A percentile compares a stretch with the other conserved stretches of the same genome.
phyloP scores from a whole-genome alignment of 2,888 invertebrate genomes.

The Apoderus coryli region DNA sequence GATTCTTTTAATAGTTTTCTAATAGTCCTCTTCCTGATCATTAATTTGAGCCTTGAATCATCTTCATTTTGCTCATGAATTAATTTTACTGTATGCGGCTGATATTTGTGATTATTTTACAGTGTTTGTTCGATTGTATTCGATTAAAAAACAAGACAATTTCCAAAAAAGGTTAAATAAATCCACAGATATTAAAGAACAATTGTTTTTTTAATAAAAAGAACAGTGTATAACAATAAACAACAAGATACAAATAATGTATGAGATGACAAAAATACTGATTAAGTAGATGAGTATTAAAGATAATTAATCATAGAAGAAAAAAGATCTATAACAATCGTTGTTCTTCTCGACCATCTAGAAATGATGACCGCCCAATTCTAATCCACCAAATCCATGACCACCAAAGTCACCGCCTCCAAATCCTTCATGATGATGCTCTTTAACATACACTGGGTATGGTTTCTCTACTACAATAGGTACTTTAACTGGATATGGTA shows the following conservation, averaged over 20 bases:
- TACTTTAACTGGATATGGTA: conserved; percentile 35
- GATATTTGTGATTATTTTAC: no score
- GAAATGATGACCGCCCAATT: conserved; percentile 15
- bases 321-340: conserved; percentile 15
- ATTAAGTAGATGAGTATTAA: conserved; percentile 8
- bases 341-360: no score
- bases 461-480: conserved; percentile 31
- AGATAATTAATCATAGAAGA: conserved; percentile 11
- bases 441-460: conserved; percentile 28
- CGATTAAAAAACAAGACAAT: no score
- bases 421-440: conserved; percentile 16
- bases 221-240: conserved; percentile 11
- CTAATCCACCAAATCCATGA: conserved; percentile 16
- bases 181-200: conserved; percentile 5
- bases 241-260: conserved; percentile 10
- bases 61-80: no score
- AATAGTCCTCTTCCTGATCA: no score
- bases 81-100: no score
- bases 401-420: conserved; percentile 14
- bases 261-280: conserved; percentile 8
- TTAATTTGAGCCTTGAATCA: no score
- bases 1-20: no score
- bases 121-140: no score
- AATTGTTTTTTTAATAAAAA: conserved; percentile 10
- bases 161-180: no score